These are phyloP conservation scores for Cyclura pinguis DNA, from an alignment of 2,797 vertebrate genomes.

Conservation along the genomic window DNA sequence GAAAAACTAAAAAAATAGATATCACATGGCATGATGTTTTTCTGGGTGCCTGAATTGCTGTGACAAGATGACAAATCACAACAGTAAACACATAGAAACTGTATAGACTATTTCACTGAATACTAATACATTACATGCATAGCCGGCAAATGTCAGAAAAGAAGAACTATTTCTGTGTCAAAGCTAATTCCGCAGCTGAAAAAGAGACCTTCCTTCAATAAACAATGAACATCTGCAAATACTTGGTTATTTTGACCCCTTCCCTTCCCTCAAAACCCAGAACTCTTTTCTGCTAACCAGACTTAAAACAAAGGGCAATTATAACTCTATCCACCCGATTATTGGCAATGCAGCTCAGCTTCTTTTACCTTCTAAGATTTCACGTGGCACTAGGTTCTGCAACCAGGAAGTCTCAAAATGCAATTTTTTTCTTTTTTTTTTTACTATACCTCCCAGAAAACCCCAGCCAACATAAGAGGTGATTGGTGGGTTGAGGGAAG, in stretches of 20 bases:
- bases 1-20: conserved; percentile 44
- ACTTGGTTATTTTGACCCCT: not conserved
- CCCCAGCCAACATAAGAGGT: too few species aligned
- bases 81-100: conserved; percentile 28
- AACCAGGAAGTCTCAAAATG: not conserved
- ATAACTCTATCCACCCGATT: not conserved
- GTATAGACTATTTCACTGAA: not conserved
- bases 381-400: not conserved
- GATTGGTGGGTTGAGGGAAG: too few species aligned
- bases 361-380: not conserved
- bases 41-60: conserved; percentile 46
- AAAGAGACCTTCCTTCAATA: not conserved
- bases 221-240: not conserved
- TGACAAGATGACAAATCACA: conserved; percentile 39
- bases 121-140: not conserved
- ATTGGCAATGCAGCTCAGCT: not conserved
- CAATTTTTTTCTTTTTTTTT: not conserved
- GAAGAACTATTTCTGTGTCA: too few species aligned
- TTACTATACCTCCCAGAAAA: too few species aligned
- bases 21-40: conserved; percentile 45
- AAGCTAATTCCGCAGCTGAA: too few species aligned
- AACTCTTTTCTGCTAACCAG: not conserved
- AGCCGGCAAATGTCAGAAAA: not conserved
- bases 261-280: not conserved
- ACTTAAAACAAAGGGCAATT: not conserved